These are phyloP conservation scores for Odontamblyopus lacepedii DNA, from an alignment of 2,797 vertebrate genomes.

Conservation along the genomic window DNA sequence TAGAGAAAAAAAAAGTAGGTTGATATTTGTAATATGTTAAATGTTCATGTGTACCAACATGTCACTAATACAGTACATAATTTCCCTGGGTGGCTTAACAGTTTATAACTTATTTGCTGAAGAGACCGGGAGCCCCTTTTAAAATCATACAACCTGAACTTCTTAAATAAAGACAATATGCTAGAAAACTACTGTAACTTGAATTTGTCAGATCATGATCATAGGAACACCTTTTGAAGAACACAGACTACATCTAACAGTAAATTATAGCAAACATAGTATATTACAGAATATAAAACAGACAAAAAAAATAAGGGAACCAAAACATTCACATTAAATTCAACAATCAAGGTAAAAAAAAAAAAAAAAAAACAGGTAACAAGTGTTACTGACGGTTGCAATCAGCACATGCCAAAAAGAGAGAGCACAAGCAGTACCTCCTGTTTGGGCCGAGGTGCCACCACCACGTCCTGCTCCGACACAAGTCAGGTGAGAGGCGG, in stretches of 20 bases:
- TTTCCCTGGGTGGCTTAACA: too few relatives aligned
- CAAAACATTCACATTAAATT: neutral
- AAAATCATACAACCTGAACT: too few relatives aligned
- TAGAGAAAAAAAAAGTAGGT: too few relatives aligned
- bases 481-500: slow-evolving; percentile 67
- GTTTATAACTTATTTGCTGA: too few relatives aligned
- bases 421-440: slow-evolving; percentile 85
- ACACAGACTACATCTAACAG: neutral
- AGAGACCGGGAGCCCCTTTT: too few relatives aligned
- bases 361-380: neutral
- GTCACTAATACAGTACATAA: too few relatives aligned
- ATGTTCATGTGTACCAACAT: too few relatives aligned
- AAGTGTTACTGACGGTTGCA: slow-evolving; percentile 38
- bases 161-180: too few relatives aligned
- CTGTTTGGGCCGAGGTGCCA: slow-evolving; percentile 91
- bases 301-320: neutral
- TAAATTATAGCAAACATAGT: slow-evolving; percentile 4
- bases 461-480: slow-evolving; percentile 93
- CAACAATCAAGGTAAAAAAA: slow-evolving; percentile 1
- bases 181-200: neutral
- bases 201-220: neutral
- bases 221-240: neutral
- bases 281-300: neutral
- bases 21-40: too few relatives aligned
- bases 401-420: slow-evolving; percentile 60